Conservation (phyloP, 2,113 vertebrate species). For the Nothoprocta pentlandii region DNA sequence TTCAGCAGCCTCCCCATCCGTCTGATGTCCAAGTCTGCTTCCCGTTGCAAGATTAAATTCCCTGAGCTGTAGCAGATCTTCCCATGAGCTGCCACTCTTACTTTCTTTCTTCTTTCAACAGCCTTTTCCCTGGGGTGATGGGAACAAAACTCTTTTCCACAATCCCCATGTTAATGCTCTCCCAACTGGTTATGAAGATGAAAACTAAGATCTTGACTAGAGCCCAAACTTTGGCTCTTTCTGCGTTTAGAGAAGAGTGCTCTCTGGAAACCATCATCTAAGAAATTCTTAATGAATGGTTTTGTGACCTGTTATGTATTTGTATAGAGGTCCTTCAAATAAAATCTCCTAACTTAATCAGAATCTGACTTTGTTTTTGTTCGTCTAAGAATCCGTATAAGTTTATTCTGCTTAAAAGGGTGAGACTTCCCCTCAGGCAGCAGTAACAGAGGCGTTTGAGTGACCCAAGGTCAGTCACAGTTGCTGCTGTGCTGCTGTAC, state of each 20-base stretch:
- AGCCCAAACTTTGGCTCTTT: conserved; percentile 71
- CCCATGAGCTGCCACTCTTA: not conserved
- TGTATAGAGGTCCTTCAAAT: conserved; percentile 71
- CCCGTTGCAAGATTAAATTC: not conserved
- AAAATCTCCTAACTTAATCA: conserved; percentile 61
- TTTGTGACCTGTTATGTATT: not conserved
- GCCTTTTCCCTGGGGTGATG: conserved; percentile 97
- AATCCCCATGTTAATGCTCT: conserved; percentile 89
- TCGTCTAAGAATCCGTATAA: not conserved
- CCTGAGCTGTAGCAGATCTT: not conserved
- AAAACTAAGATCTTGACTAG: conserved; percentile 74
- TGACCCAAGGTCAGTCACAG: not conserved
- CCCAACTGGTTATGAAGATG: conserved; percentile 90
- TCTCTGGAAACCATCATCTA: conserved; percentile 37
- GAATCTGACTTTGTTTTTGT: not conserved
- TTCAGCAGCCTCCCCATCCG: not conserved
- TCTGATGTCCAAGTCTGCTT: fast-evolving
- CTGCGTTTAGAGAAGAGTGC: conserved; percentile 61
- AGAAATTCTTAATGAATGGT: not conserved
- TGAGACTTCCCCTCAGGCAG: not conserved
- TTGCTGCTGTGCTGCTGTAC: not conserved
- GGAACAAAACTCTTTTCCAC: conserved; percentile 90
- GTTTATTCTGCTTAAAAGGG: not conserved
- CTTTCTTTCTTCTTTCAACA: conserved; percentile 69
- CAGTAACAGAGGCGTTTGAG: not conserved